Conservation (phyloP, 1,140 invertebrate species). For the Sycophila sp. region DNA sequence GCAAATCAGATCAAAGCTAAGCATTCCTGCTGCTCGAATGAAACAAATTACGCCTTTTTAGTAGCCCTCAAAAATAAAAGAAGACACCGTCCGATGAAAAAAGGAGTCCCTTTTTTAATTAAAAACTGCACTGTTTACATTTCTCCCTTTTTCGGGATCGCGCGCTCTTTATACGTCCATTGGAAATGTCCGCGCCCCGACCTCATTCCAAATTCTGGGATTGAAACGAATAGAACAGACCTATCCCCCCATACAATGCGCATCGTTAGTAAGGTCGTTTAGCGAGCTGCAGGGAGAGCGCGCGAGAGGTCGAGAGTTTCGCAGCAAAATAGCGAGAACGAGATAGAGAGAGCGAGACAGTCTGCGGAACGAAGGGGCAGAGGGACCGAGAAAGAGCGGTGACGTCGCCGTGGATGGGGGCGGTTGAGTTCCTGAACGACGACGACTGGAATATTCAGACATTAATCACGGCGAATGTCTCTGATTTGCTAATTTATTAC, state of each 20-base stretch:
- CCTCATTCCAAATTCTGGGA: slow-evolving; percentile 37
- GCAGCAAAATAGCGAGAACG: slow-evolving; percentile 23
- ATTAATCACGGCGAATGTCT: slow-evolving; percentile 43
- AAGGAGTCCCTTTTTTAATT: slow-evolving; percentile 16
- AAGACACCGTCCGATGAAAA: not conserved
- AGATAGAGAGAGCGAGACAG: not conserved
- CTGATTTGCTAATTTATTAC: slow-evolving; percentile 50
- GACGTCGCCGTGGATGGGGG: not conserved
- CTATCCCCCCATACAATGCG: slow-evolving; percentile 33
- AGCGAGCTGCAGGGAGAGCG: not conserved
- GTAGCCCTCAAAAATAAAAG: not conserved
- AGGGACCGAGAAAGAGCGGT: slow-evolving; percentile 16
- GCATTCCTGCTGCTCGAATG: not conserved
- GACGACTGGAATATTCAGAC: slow-evolving; percentile 42
- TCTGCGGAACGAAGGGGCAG: not conserved
- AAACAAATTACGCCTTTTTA: not conserved
- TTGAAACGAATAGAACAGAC: slow-evolving; percentile 31
- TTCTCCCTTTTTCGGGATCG: slow-evolving; percentile 6
- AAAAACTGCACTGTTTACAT: slow-evolving; percentile 25
- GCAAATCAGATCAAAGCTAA: not conserved
- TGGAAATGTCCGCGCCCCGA: slow-evolving; percentile 15
- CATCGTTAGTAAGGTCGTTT: slow-evolving; percentile 42
- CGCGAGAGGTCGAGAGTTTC: slow-evolving; percentile 14
- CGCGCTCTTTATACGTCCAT: slow-evolving; percentile 3
- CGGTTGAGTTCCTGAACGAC: slow-evolving; percentile 16